Conservation (phyloP, 2,888 invertebrate genomes). For the Eremobia ochroleuca region DNA sequence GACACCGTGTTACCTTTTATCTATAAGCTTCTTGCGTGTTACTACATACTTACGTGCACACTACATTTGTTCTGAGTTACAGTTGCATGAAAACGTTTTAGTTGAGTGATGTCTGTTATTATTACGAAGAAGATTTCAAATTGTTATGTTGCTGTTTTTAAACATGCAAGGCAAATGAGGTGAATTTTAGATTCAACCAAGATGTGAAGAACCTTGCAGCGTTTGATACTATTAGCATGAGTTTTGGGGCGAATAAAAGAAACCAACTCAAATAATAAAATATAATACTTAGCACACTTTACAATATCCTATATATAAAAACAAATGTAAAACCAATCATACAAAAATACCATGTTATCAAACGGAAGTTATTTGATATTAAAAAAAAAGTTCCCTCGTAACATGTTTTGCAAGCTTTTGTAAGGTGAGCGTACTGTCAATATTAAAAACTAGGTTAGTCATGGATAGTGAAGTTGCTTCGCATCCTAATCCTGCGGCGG, state of each 20-base stretch:
- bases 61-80: slow-evolving; percentile 5
- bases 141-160: neutral
- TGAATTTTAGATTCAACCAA: neutral
- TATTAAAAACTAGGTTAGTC: slow-evolving; percentile 70
- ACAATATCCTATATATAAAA: neutral
- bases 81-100: slow-evolving; percentile 13
- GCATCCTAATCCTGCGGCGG: slow-evolving; percentile 87
- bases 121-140: neutral
- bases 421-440: slow-evolving; percentile 31
- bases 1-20: neutral
- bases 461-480: slow-evolving; percentile 79
- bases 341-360: neutral
- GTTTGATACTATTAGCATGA: neutral
- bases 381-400: slow-evolving; percentile 8
- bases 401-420: slow-evolving; percentile 35
- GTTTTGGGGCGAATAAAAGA: neutral
- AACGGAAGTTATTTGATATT: slow-evolving; percentile 10
- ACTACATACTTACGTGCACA: neutral
- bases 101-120: neutral
- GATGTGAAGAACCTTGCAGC: neutral
- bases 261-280: neutral
- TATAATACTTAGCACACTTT: neutral
- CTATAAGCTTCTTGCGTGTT: too few relatives aligned
- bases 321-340: neutral
- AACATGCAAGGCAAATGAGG: neutral